Evolutionary conservation across 2,888 invertebrate genomes (phyloP).

Genomic region (Pristionchus entomophagus): DNA sequence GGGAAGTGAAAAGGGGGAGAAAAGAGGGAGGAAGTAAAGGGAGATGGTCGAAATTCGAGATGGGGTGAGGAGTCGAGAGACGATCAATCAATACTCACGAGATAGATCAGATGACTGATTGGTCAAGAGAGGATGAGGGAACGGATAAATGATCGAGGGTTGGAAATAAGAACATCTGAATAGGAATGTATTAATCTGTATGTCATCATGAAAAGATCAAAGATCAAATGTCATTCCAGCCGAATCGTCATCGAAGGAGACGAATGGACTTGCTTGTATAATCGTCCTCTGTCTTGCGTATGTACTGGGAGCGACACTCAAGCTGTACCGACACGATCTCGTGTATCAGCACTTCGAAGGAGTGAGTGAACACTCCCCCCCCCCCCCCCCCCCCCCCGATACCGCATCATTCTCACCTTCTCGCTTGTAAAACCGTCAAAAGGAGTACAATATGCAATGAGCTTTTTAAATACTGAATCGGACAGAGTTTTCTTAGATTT

Average conservation of each 20-base stretch:
- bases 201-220: background rate
- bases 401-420: no score
- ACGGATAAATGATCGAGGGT: no score
- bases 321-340: slow-evolving; percentile 43
- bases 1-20: slow-evolving; percentile 23
- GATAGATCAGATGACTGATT: background rate
- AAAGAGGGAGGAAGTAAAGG: background rate
- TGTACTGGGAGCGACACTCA: slow-evolving; percentile 35
- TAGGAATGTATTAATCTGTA: background rate
- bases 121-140: no score
- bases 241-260: background rate
- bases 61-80: background rate
- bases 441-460: no score
- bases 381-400: no score
- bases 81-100: background rate
- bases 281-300: slow-evolving; percentile 42
- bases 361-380: no score
- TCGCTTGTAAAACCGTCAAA: no score
- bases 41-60: background rate
- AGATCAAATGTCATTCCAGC: slow-evolving; percentile 19
- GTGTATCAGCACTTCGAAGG: slow-evolving; percentile 6
- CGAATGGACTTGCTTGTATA: slow-evolving; percentile 13
- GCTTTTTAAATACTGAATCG: no score
- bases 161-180: background rate
- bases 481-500: no score